Conservation (phyloP, 2,113 vertebrate genomes). For the Centrocercus urophasianus region DNA sequence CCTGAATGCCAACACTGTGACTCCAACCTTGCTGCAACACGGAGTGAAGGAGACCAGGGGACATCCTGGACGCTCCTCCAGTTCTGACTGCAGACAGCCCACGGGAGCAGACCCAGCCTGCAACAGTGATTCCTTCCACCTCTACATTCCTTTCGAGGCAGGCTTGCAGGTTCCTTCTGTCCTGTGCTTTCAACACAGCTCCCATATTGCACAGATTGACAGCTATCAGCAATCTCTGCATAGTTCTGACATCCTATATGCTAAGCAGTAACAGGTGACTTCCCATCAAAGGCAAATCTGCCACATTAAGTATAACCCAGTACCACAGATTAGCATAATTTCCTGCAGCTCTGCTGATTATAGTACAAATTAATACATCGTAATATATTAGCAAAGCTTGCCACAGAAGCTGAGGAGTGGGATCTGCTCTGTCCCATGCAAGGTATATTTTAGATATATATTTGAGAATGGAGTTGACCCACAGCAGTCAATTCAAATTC, state of each 20-base stretch:
- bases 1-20: neutral
- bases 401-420: neutral
- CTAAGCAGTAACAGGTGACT: neutral
- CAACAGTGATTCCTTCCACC: neutral
- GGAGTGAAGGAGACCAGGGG: neutral
- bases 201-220: fast-evolving
- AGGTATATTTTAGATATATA: neutral
- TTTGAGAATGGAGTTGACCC: neutral
- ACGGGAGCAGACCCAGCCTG: neutral
- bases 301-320: neutral
- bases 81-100: neutral
- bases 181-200: neutral
- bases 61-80: neutral
- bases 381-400: neutral
- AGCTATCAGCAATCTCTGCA: neutral
- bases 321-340: neutral
- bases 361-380: neutral
- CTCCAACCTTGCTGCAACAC: neutral
- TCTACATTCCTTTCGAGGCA: fast-evolving
- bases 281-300: neutral
- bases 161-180: neutral
- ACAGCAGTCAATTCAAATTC: neutral
- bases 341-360: neutral
- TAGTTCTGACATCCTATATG: neutral
- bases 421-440: neutral